Evolutionary conservation across 2,113 vertebrate species (phyloP), one percentile per base, ranked within the genome.

Genomic region (Oceanodroma tethys): DNA sequence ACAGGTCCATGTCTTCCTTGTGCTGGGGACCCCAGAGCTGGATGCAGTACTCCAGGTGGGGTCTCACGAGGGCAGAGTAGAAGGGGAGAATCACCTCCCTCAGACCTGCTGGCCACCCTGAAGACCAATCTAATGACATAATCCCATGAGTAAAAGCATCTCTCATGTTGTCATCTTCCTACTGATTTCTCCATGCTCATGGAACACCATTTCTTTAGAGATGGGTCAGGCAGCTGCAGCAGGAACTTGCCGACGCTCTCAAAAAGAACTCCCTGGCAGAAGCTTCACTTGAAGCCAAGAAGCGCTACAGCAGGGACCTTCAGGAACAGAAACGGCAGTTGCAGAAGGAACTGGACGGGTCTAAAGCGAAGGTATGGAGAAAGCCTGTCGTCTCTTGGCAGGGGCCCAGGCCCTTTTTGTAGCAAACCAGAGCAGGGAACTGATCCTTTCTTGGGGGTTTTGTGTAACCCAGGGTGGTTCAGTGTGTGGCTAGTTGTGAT

Each of bases 251-350:
- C 3, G 98, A 99, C 75, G 97, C 98, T 30, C 93, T 99, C 40
- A 98, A 98, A 95, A 99, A 99, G 88, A 96, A 98, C 30, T 98
- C 98, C 1, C 99, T 98, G 98, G 98, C 98, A 29, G 98, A 99
- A 97, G 98, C 98, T 18, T 98, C 98, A 6, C 95, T 99, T 67
- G 98, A 99, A 94, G 98, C 99, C 47, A 97, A 97, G 94, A 98
- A 97, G 5, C 97, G 90, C 56, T 98, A 98, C 79, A 98, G 98
- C 55, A 98, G 81, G 79, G 98, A 98, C 89, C 97, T 99, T 81
- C 98, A 98, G 93, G 98, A 98, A 21, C 98, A 99, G 79, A 98
- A 98, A 83, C 65, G 91, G 17, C 97, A 98, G 10, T 84, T 98
- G 73, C 97, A 98, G 81, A 98, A 98, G 90, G 98, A 99, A 91